A percentile compares a stretch with the other conserved stretches of the same genome.
Conservation (phyloP, 1,140 invertebrate species). For the Dryas iulia region DNA sequence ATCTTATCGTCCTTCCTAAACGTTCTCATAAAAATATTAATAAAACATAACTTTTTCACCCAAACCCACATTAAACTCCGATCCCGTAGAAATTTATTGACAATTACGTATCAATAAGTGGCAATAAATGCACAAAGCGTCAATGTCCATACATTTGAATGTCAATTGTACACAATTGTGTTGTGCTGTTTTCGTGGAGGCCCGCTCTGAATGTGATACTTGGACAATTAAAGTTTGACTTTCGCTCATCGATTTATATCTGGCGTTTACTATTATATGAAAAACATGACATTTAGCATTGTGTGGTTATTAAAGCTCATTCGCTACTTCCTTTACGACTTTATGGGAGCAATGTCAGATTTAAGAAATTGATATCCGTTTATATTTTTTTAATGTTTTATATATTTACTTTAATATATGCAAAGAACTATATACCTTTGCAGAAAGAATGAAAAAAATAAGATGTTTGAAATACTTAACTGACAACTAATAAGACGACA, state of each 20-base stretch:
- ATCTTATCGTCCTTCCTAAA: constrained; percentile 75
- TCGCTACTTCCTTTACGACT: constrained; percentile 43
- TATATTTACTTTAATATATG: background rate
- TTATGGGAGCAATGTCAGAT: background rate
- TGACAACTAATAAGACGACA: constrained; percentile 66
- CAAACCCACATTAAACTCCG: constrained; percentile 78
- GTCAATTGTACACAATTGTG: constrained; percentile 78
- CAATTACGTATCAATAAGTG: constrained; percentile 78
- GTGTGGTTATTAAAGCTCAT: constrained; percentile 56
- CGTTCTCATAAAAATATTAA: constrained; percentile 80
- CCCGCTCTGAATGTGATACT: constrained; percentile 70
- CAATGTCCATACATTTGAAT: constrained; percentile 78
- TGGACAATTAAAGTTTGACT: constrained; percentile 75
- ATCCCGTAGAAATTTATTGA: constrained; percentile 79
- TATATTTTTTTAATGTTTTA: background rate
- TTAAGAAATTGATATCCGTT: background rate
- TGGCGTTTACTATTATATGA: constrained; percentile 60
- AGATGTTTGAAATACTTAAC: too few species aligned
- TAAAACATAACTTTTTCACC: constrained; percentile 80
- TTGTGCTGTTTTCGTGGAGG: constrained; percentile 75
- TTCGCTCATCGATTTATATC: constrained; percentile 62
- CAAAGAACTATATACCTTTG: too few species aligned
- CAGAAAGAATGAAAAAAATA: too few species aligned
- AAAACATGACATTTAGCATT: constrained; percentile 66
- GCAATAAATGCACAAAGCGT: constrained; percentile 77